phyloP scores from a whole-genome alignment of 1,140 invertebrate genomes.

The Forficula auricularia region DNA sequence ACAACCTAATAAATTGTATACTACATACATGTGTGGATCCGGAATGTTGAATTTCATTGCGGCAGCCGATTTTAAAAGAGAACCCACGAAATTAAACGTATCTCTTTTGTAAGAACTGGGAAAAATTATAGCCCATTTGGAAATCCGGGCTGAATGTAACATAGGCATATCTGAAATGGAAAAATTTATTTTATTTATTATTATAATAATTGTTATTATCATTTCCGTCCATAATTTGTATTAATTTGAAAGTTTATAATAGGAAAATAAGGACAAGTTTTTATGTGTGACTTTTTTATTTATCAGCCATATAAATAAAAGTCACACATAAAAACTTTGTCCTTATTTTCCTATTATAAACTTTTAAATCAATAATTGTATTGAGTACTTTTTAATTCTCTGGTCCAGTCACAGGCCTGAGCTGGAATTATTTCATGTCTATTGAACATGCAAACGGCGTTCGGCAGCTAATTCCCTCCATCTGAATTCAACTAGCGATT shows the following conservation, averaged over 20 bases:
- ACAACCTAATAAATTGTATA: background rate
- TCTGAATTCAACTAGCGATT: slow-evolving; percentile 33
- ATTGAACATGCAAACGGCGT: slow-evolving; percentile 20
- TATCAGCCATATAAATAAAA: too few species aligned
- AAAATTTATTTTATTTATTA: slow-evolving; percentile 2
- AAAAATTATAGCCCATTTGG: slow-evolving; percentile 4
- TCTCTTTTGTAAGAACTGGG: background rate
- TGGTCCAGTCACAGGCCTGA: slow-evolving; percentile 41
- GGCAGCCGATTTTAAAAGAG: background rate
- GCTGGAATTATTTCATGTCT: slow-evolving; percentile 6
- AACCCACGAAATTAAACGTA: background rate
- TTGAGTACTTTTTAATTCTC: slow-evolving; percentile 26
- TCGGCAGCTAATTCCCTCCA: slow-evolving; percentile 37
- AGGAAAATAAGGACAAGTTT: too few species aligned
- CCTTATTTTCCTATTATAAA: too few species aligned
- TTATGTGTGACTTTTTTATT: too few species aligned
- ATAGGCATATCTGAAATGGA: background rate
- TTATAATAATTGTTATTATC: background rate
- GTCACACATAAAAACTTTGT: too few species aligned
- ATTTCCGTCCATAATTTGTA: too few species aligned
- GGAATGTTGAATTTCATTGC: slow-evolving; percentile 2
- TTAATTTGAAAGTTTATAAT: too few species aligned
- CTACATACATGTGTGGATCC: slow-evolving; percentile 1
- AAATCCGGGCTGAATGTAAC: slow-evolving; percentile 1
- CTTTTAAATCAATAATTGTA: slow-evolving; percentile 1